Conservation (phyloP, 2,797 vertebrate genomes). For the Esox masquinongy region DNA sequence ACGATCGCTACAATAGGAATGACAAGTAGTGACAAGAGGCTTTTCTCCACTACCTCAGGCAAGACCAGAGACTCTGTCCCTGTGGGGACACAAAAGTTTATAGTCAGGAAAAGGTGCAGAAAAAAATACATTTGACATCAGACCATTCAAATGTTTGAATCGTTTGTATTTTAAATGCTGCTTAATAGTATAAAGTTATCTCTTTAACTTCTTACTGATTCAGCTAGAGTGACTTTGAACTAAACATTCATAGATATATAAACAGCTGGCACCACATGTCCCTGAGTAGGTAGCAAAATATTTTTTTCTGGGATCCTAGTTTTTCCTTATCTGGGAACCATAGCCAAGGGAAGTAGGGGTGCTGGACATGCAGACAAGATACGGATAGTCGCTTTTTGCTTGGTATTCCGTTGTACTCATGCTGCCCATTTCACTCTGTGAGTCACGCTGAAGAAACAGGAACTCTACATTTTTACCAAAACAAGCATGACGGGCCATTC, state of each 20-base stretch:
- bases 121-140: neutral
- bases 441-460: too few species aligned
- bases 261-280: too few species aligned
- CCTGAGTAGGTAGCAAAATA: too few species aligned
- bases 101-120: neutral
- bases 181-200: neutral
- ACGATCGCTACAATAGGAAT: constrained; percentile 71
- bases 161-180: neutral
- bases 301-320: too few species aligned
- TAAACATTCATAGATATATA: neutral
- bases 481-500: too few species aligned
- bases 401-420: too few species aligned
- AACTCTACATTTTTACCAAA: too few species aligned
- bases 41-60: constrained; percentile 65
- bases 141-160: neutral
- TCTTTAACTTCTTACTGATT: neutral
- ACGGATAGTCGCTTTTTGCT: too few species aligned
- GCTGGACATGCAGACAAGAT: too few species aligned
- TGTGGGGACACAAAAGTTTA: constrained; percentile 16
- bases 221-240: neutral
- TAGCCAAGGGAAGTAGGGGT: too few species aligned
- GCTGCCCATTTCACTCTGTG: too few species aligned
- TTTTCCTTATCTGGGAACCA: too few species aligned
- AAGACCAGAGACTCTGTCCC: constrained; percentile 33
- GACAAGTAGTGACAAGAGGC: constrained; percentile 74